A percentile compares a stretch with the other conserved stretches of the same genome.
Evolutionary conservation across 2,797 vertebrate genomes (phyloP).

Genomic region (Jordanella pulchra): DNA sequence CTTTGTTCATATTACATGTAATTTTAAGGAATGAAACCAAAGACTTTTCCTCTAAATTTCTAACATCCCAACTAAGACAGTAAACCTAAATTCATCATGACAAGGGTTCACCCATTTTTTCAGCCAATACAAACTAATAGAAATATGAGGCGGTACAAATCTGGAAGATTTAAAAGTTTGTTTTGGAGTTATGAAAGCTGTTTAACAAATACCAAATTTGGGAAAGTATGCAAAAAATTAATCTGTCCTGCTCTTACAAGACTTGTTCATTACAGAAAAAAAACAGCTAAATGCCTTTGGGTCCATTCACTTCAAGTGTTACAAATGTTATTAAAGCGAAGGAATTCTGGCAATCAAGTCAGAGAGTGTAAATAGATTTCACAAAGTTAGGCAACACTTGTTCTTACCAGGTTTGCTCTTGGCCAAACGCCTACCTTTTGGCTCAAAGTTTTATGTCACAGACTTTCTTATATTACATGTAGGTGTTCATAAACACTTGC

Average conservation of each 20-base stretch:
- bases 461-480: slow-evolving; percentile 2
- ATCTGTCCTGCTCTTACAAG: slow-evolving; percentile 2
- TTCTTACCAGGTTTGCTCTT: background rate
- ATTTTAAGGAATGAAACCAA: background rate
- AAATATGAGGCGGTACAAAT: background rate
- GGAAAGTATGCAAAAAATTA: background rate
- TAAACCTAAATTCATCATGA: background rate
- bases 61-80: background rate
- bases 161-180: background rate
- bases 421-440: slow-evolving; percentile 10
- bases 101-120: background rate
- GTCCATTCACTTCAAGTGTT: slow-evolving; percentile 1
- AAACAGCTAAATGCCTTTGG: background rate
- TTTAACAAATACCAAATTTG: background rate
- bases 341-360: slow-evolving; percentile 1
- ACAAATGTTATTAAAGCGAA: background rate
- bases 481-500: slow-evolving; percentile 1
- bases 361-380: slow-evolving; percentile 2
- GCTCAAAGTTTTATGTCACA: background rate
- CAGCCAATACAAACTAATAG: background rate
- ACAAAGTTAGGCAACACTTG: slow-evolving; percentile 3
- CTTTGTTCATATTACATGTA: background rate
- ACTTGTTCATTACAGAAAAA: slow-evolving; percentile 7
- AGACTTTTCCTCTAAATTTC: background rate
- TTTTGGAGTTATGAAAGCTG: background rate